phyloP scores from a whole-genome alignment of 2,113 vertebrate species.

The Piliocolobus tephrosceles region DNA sequence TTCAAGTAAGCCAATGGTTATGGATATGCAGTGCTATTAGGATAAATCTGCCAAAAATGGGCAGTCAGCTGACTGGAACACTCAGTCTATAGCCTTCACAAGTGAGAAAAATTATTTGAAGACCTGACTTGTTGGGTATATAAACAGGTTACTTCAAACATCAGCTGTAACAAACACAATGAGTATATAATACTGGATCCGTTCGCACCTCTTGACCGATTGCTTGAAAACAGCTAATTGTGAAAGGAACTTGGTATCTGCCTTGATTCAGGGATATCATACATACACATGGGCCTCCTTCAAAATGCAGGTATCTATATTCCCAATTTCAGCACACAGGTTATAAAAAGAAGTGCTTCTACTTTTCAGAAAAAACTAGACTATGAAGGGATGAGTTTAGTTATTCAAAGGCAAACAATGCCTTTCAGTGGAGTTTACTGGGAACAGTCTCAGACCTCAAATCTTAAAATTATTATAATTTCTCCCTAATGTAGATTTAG shows the following conservation, averaged over 20 bases:
- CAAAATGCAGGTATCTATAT: neutral
- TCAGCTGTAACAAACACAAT: neutral
- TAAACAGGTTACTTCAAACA: neutral
- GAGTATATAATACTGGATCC: neutral
- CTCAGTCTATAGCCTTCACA: neutral
- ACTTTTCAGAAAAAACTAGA: slow-evolving; percentile 12
- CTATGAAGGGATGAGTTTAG: neutral
- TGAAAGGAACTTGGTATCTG: neutral
- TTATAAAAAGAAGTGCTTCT: neutral
- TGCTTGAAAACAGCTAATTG: neutral
- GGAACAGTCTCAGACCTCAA: neutral
- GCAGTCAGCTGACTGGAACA: neutral
- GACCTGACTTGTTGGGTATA: rapidly evolving
- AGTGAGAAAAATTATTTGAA: neutral
- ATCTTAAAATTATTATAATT: neutral
- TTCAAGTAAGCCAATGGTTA: neutral
- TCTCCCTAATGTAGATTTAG: neutral
- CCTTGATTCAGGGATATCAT: neutral
- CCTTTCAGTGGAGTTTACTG: neutral
- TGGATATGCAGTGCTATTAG: neutral
- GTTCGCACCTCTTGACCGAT: neutral
- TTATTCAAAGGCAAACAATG: neutral
- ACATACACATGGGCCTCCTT: neutral
- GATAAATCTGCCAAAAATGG: neutral
- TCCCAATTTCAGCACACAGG: neutral